Percentiles rank a stretch among this genome's conserved stretches.
phyloP scores from a whole-genome alignment of 2,113 vertebrate species.

The Jacana jacana region DNA sequence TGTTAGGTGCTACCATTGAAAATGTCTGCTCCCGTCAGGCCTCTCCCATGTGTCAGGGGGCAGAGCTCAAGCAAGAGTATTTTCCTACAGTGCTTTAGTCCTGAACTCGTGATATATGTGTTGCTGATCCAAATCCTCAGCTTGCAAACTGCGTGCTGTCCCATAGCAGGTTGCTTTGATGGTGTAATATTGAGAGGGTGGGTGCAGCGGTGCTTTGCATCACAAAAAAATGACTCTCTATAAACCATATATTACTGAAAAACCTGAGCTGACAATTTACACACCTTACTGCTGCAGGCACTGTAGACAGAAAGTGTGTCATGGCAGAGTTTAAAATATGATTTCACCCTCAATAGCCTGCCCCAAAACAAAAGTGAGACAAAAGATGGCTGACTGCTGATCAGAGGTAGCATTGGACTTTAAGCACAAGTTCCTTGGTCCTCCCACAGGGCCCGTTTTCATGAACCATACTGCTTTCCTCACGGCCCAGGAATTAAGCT shows the following conservation, averaged over 20 bases:
- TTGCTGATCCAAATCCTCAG: neutral
- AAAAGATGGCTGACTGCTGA: neutral
- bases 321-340: neutral
- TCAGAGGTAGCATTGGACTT: neutral
- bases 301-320: neutral
- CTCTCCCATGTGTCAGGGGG: neutral
- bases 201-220: neutral
- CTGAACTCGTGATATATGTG: neutral
- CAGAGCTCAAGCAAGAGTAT: neutral
- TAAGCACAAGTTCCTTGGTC: neutral
- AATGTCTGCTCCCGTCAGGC: neutral
- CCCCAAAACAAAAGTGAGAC: neutral
- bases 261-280: neutral
- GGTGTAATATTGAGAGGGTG: too few relatives aligned
- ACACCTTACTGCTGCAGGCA: neutral
- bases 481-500: neutral
- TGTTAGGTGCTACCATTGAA: neutral
- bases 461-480: neutral
- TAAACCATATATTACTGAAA: neutral
- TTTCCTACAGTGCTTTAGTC: neutral
- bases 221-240: neutral
- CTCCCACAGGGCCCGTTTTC: neutral
- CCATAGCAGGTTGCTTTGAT: neutral
- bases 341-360: neutral
- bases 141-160: neutral